Evolutionary conservation across 2,113 vertebrate species (phyloP), one percentile per base, ranked within the genome.

Genomic region (Eretmochelys imbricata): DNA sequence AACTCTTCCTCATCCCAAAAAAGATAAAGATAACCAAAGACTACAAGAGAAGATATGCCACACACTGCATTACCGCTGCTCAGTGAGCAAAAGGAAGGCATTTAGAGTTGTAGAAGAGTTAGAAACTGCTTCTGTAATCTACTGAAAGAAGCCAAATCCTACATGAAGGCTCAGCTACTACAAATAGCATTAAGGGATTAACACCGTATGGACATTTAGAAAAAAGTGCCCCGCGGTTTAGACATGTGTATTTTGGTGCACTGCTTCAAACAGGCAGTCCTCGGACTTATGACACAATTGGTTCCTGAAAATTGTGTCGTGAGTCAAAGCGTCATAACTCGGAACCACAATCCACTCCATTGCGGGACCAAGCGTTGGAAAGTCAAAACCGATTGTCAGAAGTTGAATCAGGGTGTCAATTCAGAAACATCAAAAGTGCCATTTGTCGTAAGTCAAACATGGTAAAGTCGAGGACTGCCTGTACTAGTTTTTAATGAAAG

Each of bases 11-110:
- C 48, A 87, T 4, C 4, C 35, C 53, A 50, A 65, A 87, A 95
- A 83, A 82, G n/a, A 72, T 1, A 87, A 9, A 3, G 53, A 35
- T 5, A 55, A 85, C 11, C 50, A 59, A 76, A 82, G 93, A 50
- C 5, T 1, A 1, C 69, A 92, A n/a, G 4, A 89, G 59, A 93
- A 87, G 65, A 65, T 50, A 6, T 16, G 14, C 42, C 59, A 48
- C 3, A 48, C 3, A 13, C 42, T 25, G 8, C 2, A 0, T 69
- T 59, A 91, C 6, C 0, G 0, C 54, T 92, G 31, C 5, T 89
- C 57, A 79, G 49, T 85, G 14, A 80, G 83, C 24, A 38, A 10
- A 17, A 72, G 19, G 9, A 62, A 84, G 79, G 83, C 46, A 31
- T n/a, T 13, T 53, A 65, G 31, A 85, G 46, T 10, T 29, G 3